phyloP scores from a whole-genome alignment of 1,140 invertebrate genomes.

The Idris sp. region DNA sequence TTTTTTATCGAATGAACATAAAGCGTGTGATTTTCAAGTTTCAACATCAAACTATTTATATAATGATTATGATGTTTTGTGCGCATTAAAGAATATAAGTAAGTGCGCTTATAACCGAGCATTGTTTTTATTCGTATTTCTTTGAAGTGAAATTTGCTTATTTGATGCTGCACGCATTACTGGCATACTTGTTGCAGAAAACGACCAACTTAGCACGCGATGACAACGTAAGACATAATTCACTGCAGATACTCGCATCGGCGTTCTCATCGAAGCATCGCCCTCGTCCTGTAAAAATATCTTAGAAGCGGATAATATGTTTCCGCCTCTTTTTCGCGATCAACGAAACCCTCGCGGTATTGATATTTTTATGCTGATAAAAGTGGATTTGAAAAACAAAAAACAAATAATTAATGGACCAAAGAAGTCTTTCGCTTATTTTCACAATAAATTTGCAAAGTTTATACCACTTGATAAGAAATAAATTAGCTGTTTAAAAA shows the following conservation, averaged over 20 bases:
- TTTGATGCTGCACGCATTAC: constrained; percentile 51
- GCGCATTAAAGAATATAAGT: no score
- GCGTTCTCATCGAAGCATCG: constrained; percentile 72
- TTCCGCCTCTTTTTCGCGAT: no score
- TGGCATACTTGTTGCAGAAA: constrained; percentile 53
- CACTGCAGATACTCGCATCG: constrained; percentile 52
- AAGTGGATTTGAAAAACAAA: no score
- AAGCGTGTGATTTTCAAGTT: constrained; percentile 9
- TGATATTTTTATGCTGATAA: constrained; percentile 57
- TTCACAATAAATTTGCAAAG: no score
- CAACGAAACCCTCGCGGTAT: constrained; percentile 13
- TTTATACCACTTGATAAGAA: no score
- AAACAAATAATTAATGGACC: no score
- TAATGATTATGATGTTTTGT: no score
- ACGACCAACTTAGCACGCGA: constrained; percentile 61
- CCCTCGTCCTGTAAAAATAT: constrained; percentile 75
- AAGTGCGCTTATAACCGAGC: constrained; percentile 28
- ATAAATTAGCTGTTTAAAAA: no score
- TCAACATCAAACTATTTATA: constrained; percentile 19
- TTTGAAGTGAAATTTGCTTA: constrained; percentile 38
- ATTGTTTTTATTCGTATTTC: constrained; percentile 50
- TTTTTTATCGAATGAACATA: constrained; percentile 20
- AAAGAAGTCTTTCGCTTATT: no score
- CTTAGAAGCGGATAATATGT: constrained; percentile 64
- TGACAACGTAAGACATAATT: constrained; percentile 61